Evolutionary conservation across 2,888 invertebrate species (phyloP).

Genomic region (Acutogordius australiensis): DNA sequence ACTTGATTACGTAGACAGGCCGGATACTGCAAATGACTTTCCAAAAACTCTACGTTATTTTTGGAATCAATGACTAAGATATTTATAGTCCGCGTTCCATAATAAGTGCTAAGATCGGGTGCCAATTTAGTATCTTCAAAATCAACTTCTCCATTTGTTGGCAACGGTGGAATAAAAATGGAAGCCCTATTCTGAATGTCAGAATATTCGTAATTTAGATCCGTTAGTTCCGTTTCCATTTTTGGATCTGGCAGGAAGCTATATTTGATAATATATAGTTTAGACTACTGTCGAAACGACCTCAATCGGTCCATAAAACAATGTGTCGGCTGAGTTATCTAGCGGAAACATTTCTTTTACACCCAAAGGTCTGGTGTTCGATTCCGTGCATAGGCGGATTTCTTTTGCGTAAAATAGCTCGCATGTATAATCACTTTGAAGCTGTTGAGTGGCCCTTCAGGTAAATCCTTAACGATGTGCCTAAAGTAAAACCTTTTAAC

Average conservation of each 20-base stretch:
- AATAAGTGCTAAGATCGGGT: not conserved
- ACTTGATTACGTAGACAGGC: not conserved
- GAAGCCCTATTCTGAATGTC: not conserved
- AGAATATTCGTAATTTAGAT: not conserved
- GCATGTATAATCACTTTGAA: no score
- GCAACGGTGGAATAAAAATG: not conserved
- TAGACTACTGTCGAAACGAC: no score
- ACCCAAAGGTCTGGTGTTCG: no score
- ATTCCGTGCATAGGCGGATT: no score
- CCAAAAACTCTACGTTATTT: conserved; percentile 3
- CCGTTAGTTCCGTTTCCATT: not conserved
- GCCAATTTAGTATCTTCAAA: not conserved
- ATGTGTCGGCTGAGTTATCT: no score
- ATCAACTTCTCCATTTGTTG: not conserved
- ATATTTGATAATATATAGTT: no score
- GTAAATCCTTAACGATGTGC: no score
- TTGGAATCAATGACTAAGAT: not conserved
- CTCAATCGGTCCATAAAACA: no score
- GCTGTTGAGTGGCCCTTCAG: no score
- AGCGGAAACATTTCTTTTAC: no score
- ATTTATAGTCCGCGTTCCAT: conserved; percentile 3
- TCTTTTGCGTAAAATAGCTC: no score
- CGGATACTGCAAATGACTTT: not conserved
- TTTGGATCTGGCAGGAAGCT: not conserved
- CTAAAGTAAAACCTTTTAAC: no score